Evolutionary conservation across 2,113 vertebrate species (phyloP).

Genomic region (Pachyramphus minor): DNA sequence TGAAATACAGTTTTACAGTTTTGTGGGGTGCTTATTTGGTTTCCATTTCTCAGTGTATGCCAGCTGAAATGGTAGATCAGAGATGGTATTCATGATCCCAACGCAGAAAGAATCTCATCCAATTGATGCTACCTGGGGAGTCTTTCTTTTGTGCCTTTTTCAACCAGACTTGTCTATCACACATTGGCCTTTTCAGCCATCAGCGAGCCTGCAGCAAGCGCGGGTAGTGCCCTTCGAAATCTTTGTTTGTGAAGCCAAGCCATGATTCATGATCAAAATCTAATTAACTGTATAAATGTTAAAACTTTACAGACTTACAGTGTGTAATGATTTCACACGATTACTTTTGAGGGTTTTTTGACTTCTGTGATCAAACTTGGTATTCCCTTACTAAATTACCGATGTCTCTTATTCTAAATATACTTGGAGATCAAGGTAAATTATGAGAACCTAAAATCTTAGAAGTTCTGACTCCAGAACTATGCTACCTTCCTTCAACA

Average conservation of each 20-base stretch:
- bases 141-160: no score
- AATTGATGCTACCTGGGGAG: no score
- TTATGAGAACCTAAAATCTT: not conserved
- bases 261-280: not conserved
- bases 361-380: not conserved
- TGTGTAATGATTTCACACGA: not conserved
- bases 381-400: not conserved
- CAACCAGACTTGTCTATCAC: no score
- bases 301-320: not conserved
- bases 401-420: not conserved
- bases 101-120: no score
- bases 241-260: no score
- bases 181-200: no score
- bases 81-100: not conserved
- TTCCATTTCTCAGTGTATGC: not conserved
- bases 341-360: not conserved
- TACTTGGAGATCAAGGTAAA: not conserved
- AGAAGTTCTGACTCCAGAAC: not conserved
- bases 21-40: not conserved
- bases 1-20: not conserved
- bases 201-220: no score
- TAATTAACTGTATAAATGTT: not conserved
- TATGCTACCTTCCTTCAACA: rapidly evolving
- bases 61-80: not conserved
- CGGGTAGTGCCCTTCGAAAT: no score